Evolutionary conservation across 2,888 invertebrate species (phyloP), one percentile per base, ranked within the genome.

Genomic region (Drosophila picticornis): DNA sequence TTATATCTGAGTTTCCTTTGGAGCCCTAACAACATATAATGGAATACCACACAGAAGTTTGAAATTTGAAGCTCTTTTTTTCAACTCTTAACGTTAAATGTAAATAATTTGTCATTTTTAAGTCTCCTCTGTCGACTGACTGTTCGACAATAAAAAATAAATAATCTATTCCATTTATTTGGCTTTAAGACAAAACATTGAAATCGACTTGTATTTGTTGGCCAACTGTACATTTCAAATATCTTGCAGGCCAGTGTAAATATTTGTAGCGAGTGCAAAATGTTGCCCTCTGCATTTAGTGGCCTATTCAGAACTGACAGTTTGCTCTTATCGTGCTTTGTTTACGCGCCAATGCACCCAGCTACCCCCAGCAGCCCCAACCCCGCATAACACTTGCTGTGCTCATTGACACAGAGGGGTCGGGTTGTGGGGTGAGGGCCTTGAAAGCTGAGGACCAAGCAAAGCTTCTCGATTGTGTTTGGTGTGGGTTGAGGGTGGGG

Each of bases 271-370:
- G 62, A 64, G 75, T 65, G 75, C 67, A 70, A 75, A 78, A 79
- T 79, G 72, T 79, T 63, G 68, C 64, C 79, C 69, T 70, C 61
- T 74, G 81, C 85, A 85, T 81, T 83, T 80, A 78, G 80, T 83
- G 75, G 83, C 83, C 86, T 76, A 83, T 81, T 85, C 85, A 80
- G 66, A 79, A 68, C 83, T 82, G 80, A 83, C 83, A 84, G 84
- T 82, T 80, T 75, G 83, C 82, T 75, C 82, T 83, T 83, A 83
- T 83, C 83, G 72, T 75, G 74, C 81, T 77, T 75, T 79, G 81
- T 84, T 83, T 81, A 84, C 81, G 84, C 77, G 72, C 74, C 76
- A 74, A 55, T 83, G 82, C 84, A 81, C 72, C 40, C 48, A 68
- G 53, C 63, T 58, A 63, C 58, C 53, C 22, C 2, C 16, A 4